Evolutionary conservation across 1,140 invertebrate genomes (phyloP).

Genomic region (Delia radicum): DNA sequence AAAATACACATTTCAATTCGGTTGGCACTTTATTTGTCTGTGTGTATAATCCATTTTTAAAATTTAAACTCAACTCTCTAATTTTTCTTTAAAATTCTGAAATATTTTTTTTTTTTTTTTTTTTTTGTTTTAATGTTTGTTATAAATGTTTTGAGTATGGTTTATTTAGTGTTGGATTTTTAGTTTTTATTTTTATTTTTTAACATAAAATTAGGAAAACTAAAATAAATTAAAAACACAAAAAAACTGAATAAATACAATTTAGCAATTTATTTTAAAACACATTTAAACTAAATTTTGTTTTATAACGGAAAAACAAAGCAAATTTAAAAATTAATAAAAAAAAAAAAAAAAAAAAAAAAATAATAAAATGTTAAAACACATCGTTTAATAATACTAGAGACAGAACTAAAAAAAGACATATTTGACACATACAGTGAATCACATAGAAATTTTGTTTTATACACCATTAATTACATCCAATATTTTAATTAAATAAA

Average conservation of each 20-base stretch:
- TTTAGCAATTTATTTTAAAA: not conserved
- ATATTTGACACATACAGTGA: conserved; percentile 52
- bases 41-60: too few relatives aligned
- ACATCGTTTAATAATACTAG: too few relatives aligned
- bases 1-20: not conserved
- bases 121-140: not conserved
- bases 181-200: too few relatives aligned
- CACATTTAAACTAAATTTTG: not conserved
- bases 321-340: conserved; percentile 1
- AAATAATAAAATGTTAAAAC: not conserved
- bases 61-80: not conserved
- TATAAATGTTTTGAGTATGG: not conserved
- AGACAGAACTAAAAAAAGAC: conserved; percentile 26
- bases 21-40: too few relatives aligned
- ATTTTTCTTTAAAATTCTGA: too few relatives aligned
- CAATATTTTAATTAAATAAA: conserved; percentile 50
- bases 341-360: not conserved
- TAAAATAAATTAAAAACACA: not conserved
- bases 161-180: not conserved
- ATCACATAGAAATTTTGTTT: conserved; percentile 50
- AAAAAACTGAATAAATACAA: not conserved
- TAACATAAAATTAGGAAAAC: not conserved
- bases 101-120: not conserved
- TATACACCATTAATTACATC: conserved; percentile 50
- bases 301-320: not conserved